phyloP scores from a whole-genome alignment of 2,113 vertebrate genomes.

The Meleagris gallopavo region DNA sequence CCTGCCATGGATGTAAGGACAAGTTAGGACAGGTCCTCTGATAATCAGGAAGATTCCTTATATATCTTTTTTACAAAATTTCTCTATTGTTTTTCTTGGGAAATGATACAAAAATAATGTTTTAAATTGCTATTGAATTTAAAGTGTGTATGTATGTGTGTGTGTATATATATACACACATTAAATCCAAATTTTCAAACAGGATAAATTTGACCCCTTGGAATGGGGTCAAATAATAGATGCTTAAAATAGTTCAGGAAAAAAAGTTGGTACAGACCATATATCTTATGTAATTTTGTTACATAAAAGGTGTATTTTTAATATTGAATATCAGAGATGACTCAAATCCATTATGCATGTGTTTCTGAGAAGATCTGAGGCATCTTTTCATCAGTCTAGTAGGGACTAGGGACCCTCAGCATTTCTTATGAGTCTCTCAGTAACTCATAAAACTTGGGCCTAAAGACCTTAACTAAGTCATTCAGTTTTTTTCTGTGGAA shows the following conservation, averaged over 20 bases:
- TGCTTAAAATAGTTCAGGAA: background rate
- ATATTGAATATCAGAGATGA: background rate
- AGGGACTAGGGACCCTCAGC: background rate
- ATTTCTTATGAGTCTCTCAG: background rate
- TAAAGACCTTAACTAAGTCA: background rate
- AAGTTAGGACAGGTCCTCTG: background rate
- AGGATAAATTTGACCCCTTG: background rate
- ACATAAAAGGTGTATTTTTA: background rate
- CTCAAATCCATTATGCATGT: background rate
- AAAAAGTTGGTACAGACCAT: background rate
- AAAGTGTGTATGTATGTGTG: background rate
- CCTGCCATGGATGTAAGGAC: no score
- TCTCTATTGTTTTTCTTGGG: background rate
- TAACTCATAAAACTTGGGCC: background rate
- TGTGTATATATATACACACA: background rate
- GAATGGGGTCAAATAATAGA: background rate
- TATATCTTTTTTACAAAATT: background rate
- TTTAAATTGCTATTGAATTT: background rate
- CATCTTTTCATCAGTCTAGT: background rate
- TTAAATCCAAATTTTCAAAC: background rate
- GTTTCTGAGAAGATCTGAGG: background rate
- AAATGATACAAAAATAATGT: background rate
- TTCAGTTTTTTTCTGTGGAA: background rate
- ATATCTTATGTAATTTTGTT: background rate
- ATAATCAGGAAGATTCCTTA: background rate